phyloP scores from a whole-genome alignment of 2,888 invertebrate genomes.

The Heliconius charithonia region DNA sequence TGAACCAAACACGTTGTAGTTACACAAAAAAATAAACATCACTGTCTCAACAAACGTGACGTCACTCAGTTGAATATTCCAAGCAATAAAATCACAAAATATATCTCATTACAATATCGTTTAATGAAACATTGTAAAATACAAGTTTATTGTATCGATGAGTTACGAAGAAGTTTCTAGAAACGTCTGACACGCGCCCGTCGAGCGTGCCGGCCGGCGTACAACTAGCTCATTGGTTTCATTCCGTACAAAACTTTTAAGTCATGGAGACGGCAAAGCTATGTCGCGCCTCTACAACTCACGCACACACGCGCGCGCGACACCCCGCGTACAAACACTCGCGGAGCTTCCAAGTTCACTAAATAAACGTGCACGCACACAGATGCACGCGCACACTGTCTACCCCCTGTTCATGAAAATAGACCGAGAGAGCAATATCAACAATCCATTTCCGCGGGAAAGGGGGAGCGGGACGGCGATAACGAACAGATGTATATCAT shows the following conservation, averaged over 20 bases:
- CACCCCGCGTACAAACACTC: conserved; percentile 83
- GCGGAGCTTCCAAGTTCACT: conserved; percentile 82
- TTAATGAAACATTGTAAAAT: conserved; percentile 49
- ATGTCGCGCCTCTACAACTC: conserved; percentile 83
- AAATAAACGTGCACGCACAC: conserved; percentile 84
- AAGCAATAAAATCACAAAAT: conserved; percentile 54
- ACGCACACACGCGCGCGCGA: conserved; percentile 73
- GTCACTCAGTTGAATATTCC: conserved; percentile 65
- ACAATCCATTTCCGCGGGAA: conserved; percentile 71
- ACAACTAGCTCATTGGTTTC: conserved; percentile 76
- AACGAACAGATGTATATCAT: conserved; percentile 83
- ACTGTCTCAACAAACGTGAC: conserved; percentile 56
- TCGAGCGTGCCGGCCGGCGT: conserved; percentile 78
- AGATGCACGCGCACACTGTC: conserved; percentile 77
- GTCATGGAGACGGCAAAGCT: conserved; percentile 84
- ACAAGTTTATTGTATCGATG: conserved; percentile 72
- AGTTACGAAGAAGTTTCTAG: conserved; percentile 75
- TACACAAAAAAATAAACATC: conserved; percentile 80
- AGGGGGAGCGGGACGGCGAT: conserved; percentile 67
- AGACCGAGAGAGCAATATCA: conserved; percentile 78
- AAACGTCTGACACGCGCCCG: conserved; percentile 65
- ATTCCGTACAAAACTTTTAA: conserved; percentile 82
- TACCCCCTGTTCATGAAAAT: conserved; percentile 81
- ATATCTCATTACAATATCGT: conserved; percentile 53
- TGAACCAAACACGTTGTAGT: conserved; percentile 83